Base-by-base conservation (phyloP, 2,797 vertebrate genomes). In the Adrianichthys oophorus region DNA sequence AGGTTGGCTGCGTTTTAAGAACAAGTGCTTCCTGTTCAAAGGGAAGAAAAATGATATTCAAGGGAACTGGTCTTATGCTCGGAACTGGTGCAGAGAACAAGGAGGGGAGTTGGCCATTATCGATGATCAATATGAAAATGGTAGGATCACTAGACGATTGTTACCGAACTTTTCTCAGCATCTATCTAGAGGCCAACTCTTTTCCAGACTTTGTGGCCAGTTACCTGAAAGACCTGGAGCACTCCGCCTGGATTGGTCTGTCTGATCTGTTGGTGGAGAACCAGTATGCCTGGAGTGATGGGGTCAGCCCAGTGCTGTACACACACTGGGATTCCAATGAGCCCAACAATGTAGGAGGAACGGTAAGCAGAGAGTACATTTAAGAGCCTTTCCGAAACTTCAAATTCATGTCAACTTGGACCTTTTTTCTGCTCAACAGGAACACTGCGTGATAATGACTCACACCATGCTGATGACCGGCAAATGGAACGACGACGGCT, bases 1-100 rank as follows among this genome's bases (percentile, higher is more conserved):
- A 94, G 93, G 85, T 15, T 94, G 92, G 93, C 52, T 89, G 77
- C 86, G 65, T 18, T 93, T 92, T 77, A 82, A 68, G 44, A 56
- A 91, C 52, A 93, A 93, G 63, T 94, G 92, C 79, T 93, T 89
- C 86, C 16, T 92, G 54, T 87, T 94, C 70, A 91, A 87, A 80
- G 93, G 92, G 37, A 76, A 77, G 17, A 71, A 86, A 57, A 1
- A 82, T 0, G 91, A 90, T 0, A 52, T 87, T 2, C 80, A 59
- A 58, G 78, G 74, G 1, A 92, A 86, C 76, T 94, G 92, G 92
- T 60, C 75, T 0, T 41, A 43, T 0, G 92, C 92, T 10, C 71
- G 62, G 13, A 67, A 52, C 14, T 93, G 88, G 89, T 94, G 93
- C 82, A 69, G 41, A 61, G 59, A 48, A 0, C 72, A 92, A 12